Evolutionary conservation across 2,888 invertebrate genomes (phyloP), one percentile per base, ranked within the genome.

Genomic region (Odontothrips loti): DNA sequence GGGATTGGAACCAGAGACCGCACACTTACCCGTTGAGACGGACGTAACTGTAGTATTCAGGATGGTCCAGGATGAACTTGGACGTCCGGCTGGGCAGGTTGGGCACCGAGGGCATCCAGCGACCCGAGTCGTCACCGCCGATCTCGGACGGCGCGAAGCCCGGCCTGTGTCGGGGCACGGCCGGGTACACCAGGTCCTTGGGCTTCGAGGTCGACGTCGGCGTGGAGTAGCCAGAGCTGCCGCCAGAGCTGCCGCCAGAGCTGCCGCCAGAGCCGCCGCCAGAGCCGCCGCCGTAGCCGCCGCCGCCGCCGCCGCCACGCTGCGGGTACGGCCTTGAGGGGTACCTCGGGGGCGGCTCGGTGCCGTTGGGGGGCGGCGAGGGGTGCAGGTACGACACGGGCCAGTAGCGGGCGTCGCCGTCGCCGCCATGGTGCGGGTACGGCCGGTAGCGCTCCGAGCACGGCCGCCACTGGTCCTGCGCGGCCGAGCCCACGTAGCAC

Each of bases 401-500:
- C 94, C 95, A 95, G 86, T 80, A 88, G 81, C 80, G 87, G 86
- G 81, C 87, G 86, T 17, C 88, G 86, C 82, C 87, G 85, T 51
- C 79, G 68, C 88, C 87, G 84, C 81, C 86, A n/a, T n/a, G n/a
- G n/a, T n/a, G n/a, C 85, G 81, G 85, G 82, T 84, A 83, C 0
- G 95, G 95, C 84, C 91, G 94, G 86, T 95, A 95, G 79, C 92
- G 92, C 84, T 95, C 95, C 84, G 93, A 95, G 87, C 96, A 96
- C 11, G 95, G 95, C 12, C 96, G 90, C 96, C 96, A 96, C 86
- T 96, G 95, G 82, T 94, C 94, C 15, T 83, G 84, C n/a, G 90
- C 89, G 3, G 90, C 90, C 4, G 92, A 91, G 20, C 96, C 96
- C 10, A 96, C 96, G 86, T 94, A 94, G 85, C 96, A 96, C 95